A percentile compares a stretch with the other conserved stretches of the same genome.
Evolutionary conservation across 2,113 vertebrate genomes (phyloP).

Genomic region (Callocephalon fimbriatum): DNA sequence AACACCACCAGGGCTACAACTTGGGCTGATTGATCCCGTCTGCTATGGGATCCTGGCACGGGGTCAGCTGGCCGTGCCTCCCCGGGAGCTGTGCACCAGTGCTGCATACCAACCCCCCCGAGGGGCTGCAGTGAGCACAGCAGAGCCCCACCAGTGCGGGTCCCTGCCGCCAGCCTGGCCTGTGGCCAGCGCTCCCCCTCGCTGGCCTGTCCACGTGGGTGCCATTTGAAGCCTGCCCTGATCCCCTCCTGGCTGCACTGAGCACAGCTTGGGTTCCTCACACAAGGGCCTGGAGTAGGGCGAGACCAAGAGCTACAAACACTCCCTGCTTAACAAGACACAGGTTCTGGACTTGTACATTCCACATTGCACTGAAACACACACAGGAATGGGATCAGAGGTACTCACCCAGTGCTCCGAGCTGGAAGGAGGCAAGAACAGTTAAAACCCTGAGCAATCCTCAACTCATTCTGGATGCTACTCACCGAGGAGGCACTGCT

Average conservation of each 20-base stretch:
- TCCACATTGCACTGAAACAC: not conserved
- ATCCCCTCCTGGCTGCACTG: not conserved
- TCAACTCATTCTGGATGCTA: slow-evolving; percentile 70
- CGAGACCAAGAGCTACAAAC: not conserved
- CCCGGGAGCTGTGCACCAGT: fast-evolving
- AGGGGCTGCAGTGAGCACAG: not conserved
- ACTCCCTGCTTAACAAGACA: not conserved
- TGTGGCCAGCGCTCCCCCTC: not conserved
- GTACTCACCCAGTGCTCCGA: slow-evolving; percentile 78
- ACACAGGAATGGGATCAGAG: slow-evolving; percentile 7
- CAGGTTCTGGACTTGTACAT: not conserved
- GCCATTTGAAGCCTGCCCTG: not conserved
- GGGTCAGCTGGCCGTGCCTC: not conserved
- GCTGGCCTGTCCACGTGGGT: not conserved
- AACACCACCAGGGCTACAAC: not conserved
- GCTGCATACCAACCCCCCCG: not conserved
- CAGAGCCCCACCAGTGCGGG: fast-evolving
- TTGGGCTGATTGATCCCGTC: not conserved
- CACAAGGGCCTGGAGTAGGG: not conserved
- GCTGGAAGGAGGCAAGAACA: slow-evolving; percentile 62
- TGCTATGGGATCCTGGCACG: not conserved
- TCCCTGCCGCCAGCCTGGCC: not conserved
- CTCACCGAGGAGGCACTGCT: slow-evolving; percentile 87
- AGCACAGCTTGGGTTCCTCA: not conserved
- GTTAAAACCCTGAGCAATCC: slow-evolving; percentile 49